Evolutionary conservation across 2,888 invertebrate species (phyloP).

Genomic region (Yponomeuta plumbellus): DNA sequence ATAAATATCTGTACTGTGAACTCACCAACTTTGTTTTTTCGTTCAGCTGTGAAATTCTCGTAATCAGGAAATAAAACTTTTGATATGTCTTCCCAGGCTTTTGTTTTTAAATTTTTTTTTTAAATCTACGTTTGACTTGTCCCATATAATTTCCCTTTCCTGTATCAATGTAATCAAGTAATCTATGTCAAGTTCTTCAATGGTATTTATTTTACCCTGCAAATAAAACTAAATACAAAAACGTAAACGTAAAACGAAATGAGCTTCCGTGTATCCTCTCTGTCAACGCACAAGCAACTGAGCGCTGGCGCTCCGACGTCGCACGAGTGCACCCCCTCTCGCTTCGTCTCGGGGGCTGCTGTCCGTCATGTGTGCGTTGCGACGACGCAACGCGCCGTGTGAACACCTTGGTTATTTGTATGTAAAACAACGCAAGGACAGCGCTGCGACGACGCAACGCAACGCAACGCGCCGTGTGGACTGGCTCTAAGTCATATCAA

Average conservation of each 20-base stretch:
- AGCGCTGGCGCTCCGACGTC: constrained; percentile 22
- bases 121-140: constrained; percentile 22
- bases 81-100: no score
- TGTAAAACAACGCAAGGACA: no score
- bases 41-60: constrained; percentile 24
- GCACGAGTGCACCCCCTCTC: no score
- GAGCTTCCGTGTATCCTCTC: constrained; percentile 22
- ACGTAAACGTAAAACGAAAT: constrained; percentile 18
- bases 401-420: no score
- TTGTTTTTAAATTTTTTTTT: constrained; percentile 20
- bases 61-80: no score
- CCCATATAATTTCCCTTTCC: constrained; percentile 23
- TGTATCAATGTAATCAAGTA: constrained; percentile 22
- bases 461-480: no score
- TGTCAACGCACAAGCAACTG: constrained; percentile 24
- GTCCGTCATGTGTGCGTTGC: no score
- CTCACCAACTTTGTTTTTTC: constrained; percentile 26
- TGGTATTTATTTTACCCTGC: constrained; percentile 21
- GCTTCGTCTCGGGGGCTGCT: no score
- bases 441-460: no score
- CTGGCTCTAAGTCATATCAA: no score
- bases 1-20: constrained; percentile 20
- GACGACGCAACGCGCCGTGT: no score
- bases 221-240: constrained; percentile 21
- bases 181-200: constrained; percentile 22